Evolutionary conservation across 2,113 vertebrate genomes (phyloP).

Genomic region (Carollia perspicillata): DNA sequence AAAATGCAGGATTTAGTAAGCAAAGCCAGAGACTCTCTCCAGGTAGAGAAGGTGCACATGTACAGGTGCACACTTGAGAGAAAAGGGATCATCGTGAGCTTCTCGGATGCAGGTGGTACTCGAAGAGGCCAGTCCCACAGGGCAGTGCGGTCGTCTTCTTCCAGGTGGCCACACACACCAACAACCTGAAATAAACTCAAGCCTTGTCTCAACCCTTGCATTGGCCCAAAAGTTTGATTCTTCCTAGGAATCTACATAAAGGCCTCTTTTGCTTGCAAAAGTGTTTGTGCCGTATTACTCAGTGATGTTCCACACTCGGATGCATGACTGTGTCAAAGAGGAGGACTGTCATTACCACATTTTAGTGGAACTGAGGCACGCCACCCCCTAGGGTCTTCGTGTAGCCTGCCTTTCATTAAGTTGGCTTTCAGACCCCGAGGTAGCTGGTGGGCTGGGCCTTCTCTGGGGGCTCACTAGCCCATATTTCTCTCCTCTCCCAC

Average conservation of each 20-base stretch:
- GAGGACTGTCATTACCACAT: neutral
- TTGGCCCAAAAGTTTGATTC: neutral
- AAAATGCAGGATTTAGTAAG: neutral
- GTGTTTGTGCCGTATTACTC: neutral
- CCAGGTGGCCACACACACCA: neutral
- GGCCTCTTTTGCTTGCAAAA: neutral
- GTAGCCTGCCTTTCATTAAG: neutral
- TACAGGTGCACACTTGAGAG: neutral
- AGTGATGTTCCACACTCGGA: neutral
- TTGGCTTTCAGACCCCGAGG: neutral
- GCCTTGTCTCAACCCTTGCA: neutral
- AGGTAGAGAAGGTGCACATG: neutral
- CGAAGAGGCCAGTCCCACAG: neutral
- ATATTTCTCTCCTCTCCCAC: neutral
- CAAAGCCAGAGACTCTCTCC: fast-evolving
- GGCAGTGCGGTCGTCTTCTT: neutral
- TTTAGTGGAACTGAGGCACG: neutral
- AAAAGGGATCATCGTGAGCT: neutral
- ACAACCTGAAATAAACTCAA: neutral
- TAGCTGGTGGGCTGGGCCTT: neutral
- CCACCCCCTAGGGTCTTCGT: neutral
- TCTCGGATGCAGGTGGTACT: neutral
- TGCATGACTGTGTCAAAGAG: neutral
- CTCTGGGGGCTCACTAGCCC: neutral
- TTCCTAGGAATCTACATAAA: neutral